These are phyloP conservation scores for Acanthisitta chloris DNA, from an alignment of 2,113 vertebrate genomes.

Conservation along the genomic window DNA sequence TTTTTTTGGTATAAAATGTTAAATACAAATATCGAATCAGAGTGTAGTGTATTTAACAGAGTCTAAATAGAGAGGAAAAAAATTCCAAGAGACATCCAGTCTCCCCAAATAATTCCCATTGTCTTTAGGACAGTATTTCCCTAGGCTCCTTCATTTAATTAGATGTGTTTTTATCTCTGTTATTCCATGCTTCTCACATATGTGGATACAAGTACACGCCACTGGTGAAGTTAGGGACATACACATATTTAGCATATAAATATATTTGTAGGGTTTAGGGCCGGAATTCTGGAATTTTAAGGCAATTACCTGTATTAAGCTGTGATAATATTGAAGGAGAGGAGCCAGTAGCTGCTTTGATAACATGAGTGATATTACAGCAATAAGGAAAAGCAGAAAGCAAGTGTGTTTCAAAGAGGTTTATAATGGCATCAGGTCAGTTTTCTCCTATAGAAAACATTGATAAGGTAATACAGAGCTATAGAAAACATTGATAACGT, in stretches of 20 bases:
- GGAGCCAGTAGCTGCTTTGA: not conserved
- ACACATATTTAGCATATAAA: not conserved
- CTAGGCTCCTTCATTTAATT: not conserved
- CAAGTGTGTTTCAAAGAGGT: not conserved
- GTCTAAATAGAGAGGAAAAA: not conserved
- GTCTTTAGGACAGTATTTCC: not conserved
- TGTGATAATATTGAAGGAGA: not conserved
- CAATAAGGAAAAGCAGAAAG: not conserved
- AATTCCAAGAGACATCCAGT: not conserved
- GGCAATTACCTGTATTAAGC: not conserved
- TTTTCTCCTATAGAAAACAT: not conserved
- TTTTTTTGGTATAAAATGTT: not conserved
- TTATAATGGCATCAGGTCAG: not conserved
- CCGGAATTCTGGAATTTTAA: not conserved
- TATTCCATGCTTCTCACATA: not conserved
- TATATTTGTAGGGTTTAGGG: not conserved
- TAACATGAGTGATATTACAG: not conserved
- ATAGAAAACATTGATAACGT: not conserved
- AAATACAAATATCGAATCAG: not conserved
- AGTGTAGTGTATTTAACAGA: not conserved
- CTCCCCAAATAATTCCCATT: not conserved
- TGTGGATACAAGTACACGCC: accelerated
- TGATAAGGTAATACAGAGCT: not conserved
- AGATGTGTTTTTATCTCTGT: not conserved
- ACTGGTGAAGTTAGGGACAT: not conserved